phyloP scores from a whole-genome alignment of 2,888 invertebrate species.

The Amiota communis region DNA sequence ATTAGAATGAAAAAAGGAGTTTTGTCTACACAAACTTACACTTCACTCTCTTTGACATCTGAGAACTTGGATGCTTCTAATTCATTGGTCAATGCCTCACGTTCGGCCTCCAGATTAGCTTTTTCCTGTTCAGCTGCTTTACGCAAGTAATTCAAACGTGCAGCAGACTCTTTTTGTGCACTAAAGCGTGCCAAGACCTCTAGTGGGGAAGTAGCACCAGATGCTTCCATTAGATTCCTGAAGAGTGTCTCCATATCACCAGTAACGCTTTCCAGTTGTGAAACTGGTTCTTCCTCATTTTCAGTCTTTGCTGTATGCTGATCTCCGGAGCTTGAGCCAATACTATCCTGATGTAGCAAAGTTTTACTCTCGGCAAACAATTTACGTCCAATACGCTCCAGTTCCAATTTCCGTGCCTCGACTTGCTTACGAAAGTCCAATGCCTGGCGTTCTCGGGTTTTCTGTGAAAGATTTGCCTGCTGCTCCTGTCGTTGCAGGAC shows the following conservation, averaged over 20 bases:
- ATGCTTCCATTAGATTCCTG: constrained; percentile 83
- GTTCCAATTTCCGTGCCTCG: constrained; percentile 80
- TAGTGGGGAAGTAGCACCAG: constrained; percentile 83
- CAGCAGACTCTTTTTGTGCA: constrained; percentile 82
- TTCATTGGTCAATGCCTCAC: constrained; percentile 79
- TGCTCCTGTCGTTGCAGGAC: constrained; percentile 82
- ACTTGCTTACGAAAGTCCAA: constrained; percentile 81
- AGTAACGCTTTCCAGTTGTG: constrained; percentile 65
- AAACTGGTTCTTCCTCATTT: constrained; percentile 67
- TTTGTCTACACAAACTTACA: constrained; percentile 75
- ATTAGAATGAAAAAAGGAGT: neutral
- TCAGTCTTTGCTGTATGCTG: constrained; percentile 70
- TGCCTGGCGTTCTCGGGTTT: constrained; percentile 78
- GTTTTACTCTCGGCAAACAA: constrained; percentile 79
- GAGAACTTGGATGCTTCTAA: constrained; percentile 86
- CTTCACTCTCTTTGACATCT: constrained; percentile 85
- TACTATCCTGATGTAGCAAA: constrained; percentile 77
- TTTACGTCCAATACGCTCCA: constrained; percentile 84
- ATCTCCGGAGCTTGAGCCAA: constrained; percentile 75
- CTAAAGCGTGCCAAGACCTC: constrained; percentile 84
- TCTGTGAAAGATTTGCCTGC: constrained; percentile 79
- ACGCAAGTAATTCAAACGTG: constrained; percentile 81
- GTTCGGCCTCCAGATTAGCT: constrained; percentile 78
- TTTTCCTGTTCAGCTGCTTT: constrained; percentile 84
- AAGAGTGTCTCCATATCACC: constrained; percentile 79